Conservation (phyloP, 2,888 invertebrate species). For the Torymus tubicola region DNA sequence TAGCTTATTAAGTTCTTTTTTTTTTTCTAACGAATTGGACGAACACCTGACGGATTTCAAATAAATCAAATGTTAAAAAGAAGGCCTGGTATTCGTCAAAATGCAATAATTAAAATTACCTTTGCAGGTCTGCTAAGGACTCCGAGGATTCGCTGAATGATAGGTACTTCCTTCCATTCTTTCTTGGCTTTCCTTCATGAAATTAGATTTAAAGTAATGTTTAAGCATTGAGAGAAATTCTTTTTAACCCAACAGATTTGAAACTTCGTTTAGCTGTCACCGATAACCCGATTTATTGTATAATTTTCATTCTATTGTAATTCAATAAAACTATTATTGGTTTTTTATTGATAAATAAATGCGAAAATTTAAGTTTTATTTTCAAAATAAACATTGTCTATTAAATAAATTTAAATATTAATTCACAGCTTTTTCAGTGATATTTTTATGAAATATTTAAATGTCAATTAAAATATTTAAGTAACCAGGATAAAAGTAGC, state of each 20-base stretch:
- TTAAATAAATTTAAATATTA: constrained; percentile 51
- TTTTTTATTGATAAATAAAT: constrained; percentile 50
- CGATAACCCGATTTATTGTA: constrained; percentile 74
- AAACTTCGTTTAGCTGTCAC: constrained; percentile 66
- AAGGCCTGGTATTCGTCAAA: constrained; percentile 53
- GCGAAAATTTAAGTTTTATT: constrained; percentile 54
- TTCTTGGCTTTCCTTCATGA: constrained; percentile 60
- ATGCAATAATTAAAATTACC: constrained; percentile 68
- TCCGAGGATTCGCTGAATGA: constrained; percentile 75
- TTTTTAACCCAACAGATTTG: constrained; percentile 66
- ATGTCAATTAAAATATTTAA: constrained; percentile 45
- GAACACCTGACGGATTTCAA: constrained; percentile 51
- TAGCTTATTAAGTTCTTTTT: constrained; percentile 42
- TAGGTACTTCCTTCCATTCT: constrained; percentile 68
- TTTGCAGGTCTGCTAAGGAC: constrained; percentile 74
- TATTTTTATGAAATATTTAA: constrained; percentile 49
- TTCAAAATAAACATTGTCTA: constrained; percentile 53
- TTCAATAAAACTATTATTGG: constrained; percentile 59
- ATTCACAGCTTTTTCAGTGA: constrained; percentile 59
- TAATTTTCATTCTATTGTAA: constrained; percentile 57
- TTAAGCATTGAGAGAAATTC: constrained; percentile 56
- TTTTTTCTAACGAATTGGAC: constrained; percentile 32
- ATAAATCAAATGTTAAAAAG: constrained; percentile 32
- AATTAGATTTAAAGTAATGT: constrained; percentile 60
- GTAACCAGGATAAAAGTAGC: constrained; percentile 59